A percentile compares a stretch with the other conserved stretches of the same genome.
These are phyloP conservation scores for Aselliscus stoliczkanus DNA, from an alignment of 2,797 vertebrate species.

Conservation along the genomic window DNA sequence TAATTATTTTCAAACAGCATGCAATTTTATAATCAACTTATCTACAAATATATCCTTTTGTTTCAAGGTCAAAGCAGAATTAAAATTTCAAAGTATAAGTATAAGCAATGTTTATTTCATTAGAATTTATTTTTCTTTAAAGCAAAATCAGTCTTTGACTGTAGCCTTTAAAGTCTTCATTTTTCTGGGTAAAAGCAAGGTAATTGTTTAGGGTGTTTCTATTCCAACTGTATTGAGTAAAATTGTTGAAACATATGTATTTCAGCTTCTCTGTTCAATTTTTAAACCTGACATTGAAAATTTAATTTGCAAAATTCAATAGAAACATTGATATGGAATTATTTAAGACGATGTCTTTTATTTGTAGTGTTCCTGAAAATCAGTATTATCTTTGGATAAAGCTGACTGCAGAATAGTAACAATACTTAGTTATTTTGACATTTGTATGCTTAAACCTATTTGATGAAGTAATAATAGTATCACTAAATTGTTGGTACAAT, in stretches of 20 bases:
- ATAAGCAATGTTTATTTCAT: background rate
- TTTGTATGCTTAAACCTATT: background rate
- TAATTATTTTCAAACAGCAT: background rate
- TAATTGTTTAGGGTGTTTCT: background rate
- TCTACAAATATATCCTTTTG: background rate
- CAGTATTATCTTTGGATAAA: background rate
- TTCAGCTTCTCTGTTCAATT: background rate
- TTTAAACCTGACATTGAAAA: background rate
- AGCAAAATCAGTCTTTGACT: background rate
- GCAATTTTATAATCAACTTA: background rate
- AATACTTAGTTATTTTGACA: background rate
- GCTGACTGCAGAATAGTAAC: background rate
- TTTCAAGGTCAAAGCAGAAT: background rate
- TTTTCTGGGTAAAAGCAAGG: background rate
- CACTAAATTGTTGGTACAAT: background rate
- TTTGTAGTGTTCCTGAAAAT: background rate
- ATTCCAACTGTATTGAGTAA: background rate
- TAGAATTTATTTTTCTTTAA: background rate
- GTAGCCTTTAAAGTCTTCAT: background rate
- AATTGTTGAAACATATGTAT: background rate
- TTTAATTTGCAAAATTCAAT: background rate
- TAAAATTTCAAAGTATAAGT: background rate
- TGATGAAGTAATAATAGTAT: background rate
- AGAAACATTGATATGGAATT: background rate
- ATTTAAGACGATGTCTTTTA: background rate